phyloP scores from a whole-genome alignment of 2,888 invertebrate species.

The Eupithecia exiguata region DNA sequence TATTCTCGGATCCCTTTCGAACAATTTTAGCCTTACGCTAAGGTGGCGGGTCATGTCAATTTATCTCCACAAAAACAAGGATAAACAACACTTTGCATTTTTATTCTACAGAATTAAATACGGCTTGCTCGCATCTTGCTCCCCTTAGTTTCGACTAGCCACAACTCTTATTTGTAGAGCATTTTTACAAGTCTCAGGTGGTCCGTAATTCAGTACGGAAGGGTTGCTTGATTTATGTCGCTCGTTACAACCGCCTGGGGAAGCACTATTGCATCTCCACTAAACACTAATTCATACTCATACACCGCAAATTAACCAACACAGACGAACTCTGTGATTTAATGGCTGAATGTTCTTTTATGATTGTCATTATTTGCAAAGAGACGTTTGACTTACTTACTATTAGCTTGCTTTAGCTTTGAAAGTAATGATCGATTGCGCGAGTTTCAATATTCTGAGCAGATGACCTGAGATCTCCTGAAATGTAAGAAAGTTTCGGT shows the following conservation, averaged over 20 bases:
- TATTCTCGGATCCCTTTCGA: neutral
- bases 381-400: neutral
- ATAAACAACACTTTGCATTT: conserved; percentile 4
- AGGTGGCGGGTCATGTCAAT: neutral
- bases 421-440: neutral
- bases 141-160: conserved; percentile 50
- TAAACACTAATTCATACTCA: conserved; percentile 67
- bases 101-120: conserved; percentile 27
- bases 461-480: conserved; percentile 19
- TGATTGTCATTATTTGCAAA: conserved; percentile 42
- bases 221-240: conserved; percentile 80
- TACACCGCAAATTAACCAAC: conserved; percentile 58
- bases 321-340: conserved; percentile 50
- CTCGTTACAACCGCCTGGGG: conserved; percentile 72
- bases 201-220: conserved; percentile 74
- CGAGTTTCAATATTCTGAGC: neutral
- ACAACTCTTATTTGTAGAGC: conserved; percentile 62
- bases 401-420: neutral
- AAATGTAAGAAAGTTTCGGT: conserved; percentile 35
- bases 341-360: conserved; percentile 48
- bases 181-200: conserved; percentile 83
- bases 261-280: conserved; percentile 66
- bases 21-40: neutral
- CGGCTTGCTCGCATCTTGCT: conserved; percentile 21
- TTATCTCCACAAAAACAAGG: conserved; percentile 1